phyloP scores from a whole-genome alignment of 2,797 vertebrate genomes.

The Epinephelus awoara region DNA sequence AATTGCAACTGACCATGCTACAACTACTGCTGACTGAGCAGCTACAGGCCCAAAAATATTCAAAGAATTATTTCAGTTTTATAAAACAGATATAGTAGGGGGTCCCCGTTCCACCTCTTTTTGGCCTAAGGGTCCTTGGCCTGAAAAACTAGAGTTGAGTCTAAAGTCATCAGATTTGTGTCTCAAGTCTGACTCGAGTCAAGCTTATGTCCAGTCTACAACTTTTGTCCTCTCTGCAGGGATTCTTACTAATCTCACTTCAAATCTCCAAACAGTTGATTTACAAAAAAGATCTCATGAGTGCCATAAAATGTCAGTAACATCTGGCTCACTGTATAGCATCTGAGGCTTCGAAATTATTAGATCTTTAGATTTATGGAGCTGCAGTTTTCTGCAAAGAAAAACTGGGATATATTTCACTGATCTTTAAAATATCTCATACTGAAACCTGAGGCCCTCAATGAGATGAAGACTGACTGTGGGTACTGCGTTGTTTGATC shows the following conservation, averaged over 20 bases:
- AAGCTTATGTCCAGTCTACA: no score
- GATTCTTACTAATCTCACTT: slow-evolving; percentile 42
- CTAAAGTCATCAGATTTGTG: no score
- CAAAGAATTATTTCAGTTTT: no score
- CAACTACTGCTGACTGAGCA: no score
- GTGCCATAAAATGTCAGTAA: slow-evolving; percentile 49
- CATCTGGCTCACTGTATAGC: slow-evolving; percentile 57
- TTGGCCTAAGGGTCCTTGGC: no score
- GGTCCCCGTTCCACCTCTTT: no score
- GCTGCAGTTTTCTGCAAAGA: not conserved
- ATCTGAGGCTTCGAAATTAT: slow-evolving; percentile 35
- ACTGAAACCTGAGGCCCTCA: slow-evolving; percentile 15
- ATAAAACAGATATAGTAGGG: no score
- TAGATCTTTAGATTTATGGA: slow-evolving; percentile 49
- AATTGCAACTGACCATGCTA: no score
- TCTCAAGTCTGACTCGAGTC: no score
- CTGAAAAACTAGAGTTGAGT: no score
- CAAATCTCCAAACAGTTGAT: slow-evolving; percentile 26
- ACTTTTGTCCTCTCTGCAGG: slow-evolving; percentile 30
- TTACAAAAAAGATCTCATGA: slow-evolving; percentile 41
- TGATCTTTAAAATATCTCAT: slow-evolving; percentile 28
- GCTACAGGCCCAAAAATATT: no score
- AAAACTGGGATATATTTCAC: slow-evolving; percentile 26
- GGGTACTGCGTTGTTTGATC: slow-evolving; percentile 20
- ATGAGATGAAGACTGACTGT: slow-evolving; percentile 17